Conservation (phyloP, 1,140 invertebrate species). For the Acromyrmex charruanus region DNA sequence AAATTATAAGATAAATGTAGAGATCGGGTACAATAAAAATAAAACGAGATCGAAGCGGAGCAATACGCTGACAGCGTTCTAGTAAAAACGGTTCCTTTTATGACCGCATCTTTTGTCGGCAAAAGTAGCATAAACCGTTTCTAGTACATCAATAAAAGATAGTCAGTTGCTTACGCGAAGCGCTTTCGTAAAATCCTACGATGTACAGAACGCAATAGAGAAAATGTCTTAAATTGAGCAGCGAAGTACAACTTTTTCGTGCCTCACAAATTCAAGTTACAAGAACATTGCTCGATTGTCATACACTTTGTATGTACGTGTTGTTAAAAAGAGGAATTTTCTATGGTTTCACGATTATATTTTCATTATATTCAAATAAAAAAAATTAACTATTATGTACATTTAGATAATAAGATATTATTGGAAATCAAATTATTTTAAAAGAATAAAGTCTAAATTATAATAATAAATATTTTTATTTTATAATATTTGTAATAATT, state of each 20-base stretch:
- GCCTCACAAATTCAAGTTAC: constrained; percentile 4
- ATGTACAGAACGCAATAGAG: neutral
- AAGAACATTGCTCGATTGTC: neutral
- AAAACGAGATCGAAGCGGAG: constrained; percentile 21
- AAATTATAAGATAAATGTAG: constrained; percentile 33
- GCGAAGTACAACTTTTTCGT: constrained; percentile 16
- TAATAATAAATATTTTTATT: neutral
- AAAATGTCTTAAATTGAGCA: constrained; percentile 31
- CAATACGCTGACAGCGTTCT: neutral
- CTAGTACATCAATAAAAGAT: constrained; percentile 33
- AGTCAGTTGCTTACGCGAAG: constrained; percentile 14
- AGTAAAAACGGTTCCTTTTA: constrained; percentile 25
- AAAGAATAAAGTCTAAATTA: neutral
- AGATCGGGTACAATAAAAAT: constrained; percentile 19
- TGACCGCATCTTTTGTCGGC: constrained; percentile 12
- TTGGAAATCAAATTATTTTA: neutral
- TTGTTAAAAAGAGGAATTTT: neutral
- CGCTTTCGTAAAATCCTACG: neutral
- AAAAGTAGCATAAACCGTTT: constrained; percentile 34
- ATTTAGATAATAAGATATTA: neutral
- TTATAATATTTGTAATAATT: constrained; percentile 14
- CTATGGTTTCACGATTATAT: too few relatives aligned
- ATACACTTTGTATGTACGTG: neutral
- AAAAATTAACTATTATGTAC: neutral
- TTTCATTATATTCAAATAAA: too few relatives aligned